phyloP scores from a whole-genome alignment of 2,797 vertebrate genomes.

The Melanotaenia boesemani region DNA sequence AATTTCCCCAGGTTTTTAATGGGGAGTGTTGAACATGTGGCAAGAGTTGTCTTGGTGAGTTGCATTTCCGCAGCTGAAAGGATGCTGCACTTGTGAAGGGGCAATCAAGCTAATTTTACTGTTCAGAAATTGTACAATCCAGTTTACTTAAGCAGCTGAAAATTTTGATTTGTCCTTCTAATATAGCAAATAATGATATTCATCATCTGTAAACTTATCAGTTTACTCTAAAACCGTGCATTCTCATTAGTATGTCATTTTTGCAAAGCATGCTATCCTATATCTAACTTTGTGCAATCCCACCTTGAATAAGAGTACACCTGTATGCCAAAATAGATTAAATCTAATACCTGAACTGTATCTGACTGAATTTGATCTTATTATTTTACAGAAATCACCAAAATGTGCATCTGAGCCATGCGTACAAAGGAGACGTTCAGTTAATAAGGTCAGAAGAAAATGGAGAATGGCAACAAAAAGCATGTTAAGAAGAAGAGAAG shows the following conservation, averaged over 20 bases:
- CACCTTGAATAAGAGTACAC: slow-evolving; percentile 5
- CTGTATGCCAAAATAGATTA: slow-evolving; percentile 20
- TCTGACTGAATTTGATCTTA: slow-evolving; percentile 41
- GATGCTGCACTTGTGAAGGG: slow-evolving; percentile 76
- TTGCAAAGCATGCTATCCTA: slow-evolving; percentile 11
- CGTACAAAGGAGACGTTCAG: slow-evolving; percentile 57
- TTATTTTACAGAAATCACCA: slow-evolving; percentile 35
- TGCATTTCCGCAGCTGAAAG: slow-evolving; percentile 80
- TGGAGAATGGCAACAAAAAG: slow-evolving; percentile 51
- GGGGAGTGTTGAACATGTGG: slow-evolving; percentile 84
- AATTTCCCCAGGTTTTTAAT: slow-evolving; percentile 83
- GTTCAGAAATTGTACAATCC: slow-evolving; percentile 34
- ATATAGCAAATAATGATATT: slow-evolving; percentile 2
- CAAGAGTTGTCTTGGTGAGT: slow-evolving; percentile 81
- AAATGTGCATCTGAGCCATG: slow-evolving; percentile 64
- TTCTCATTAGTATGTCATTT: neutral
- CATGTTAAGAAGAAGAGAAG: slow-evolving; percentile 26
- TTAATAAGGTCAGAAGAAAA: slow-evolving; percentile 65
- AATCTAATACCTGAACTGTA: neutral
- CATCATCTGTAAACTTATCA: neutral
- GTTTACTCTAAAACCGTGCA: neutral
- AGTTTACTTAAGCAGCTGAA: slow-evolving; percentile 32
- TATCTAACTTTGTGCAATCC: neutral
- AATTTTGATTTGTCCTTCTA: neutral
- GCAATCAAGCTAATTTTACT: slow-evolving; percentile 58